phyloP scores from a whole-genome alignment of 2,888 invertebrate genomes.

The Eremobia ochroleuca region DNA sequence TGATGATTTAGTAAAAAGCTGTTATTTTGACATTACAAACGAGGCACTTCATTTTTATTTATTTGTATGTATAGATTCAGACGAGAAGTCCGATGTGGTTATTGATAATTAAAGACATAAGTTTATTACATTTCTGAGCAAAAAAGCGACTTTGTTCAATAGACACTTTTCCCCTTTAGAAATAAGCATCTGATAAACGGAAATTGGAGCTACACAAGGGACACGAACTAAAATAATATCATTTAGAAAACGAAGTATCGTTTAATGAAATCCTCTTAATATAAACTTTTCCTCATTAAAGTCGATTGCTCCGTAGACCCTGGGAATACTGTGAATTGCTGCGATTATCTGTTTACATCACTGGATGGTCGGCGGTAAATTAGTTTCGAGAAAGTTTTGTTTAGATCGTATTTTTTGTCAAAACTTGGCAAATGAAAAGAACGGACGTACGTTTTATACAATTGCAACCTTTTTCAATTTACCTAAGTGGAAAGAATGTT shows the following conservation, averaged over 20 bases:
- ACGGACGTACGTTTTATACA: not conserved
- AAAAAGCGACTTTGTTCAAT: not conserved
- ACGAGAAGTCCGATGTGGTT: not conserved
- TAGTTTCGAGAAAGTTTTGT: not conserved
- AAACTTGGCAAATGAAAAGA: constrained; percentile 8
- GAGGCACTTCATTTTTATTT: too few species aligned
- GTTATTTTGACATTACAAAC: too few species aligned
- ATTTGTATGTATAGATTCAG: not conserved
- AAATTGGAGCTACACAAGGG: not conserved
- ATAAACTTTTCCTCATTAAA: not conserved
- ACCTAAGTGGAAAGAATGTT: not conserved
- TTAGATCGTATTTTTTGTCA: not conserved
- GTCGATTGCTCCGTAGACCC: too few species aligned
- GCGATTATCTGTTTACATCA: not conserved
- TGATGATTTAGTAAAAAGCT: too few species aligned
- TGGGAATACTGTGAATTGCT: not conserved
- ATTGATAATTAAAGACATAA: not conserved
- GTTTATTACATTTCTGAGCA: not conserved
- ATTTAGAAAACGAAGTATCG: not conserved
- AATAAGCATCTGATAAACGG: not conserved
- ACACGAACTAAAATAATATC: not conserved
- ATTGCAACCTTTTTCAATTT: constrained; percentile 13
- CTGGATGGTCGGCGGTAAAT: not conserved
- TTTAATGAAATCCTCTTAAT: not conserved
- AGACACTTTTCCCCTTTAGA: not conserved